These are phyloP conservation scores for Poeciliopsis presidionis DNA, from an alignment of 2,797 vertebrate species.

Conservation along the genomic window DNA sequence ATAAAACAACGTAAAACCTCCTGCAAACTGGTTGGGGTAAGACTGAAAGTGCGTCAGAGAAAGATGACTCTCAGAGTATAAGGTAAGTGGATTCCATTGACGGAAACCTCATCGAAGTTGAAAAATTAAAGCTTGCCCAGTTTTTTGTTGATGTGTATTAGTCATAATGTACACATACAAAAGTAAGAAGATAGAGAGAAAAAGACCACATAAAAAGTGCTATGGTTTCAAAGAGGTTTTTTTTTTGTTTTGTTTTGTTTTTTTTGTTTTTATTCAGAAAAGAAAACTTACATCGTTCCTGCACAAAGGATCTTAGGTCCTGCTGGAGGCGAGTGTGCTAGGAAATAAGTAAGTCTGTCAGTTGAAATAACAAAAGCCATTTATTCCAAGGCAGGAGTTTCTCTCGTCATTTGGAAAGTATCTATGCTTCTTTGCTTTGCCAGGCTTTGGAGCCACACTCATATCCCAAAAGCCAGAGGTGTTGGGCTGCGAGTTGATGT, in stretches of 20 bases:
- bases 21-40: slow-evolving; percentile 24
- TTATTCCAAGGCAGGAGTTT: slow-evolving; percentile 67
- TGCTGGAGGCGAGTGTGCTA: slow-evolving; percentile 56
- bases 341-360: slow-evolving; percentile 68
- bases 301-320: slow-evolving; percentile 48
- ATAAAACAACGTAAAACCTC: slow-evolving; percentile 40
- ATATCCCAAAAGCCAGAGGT: slow-evolving; percentile 55
- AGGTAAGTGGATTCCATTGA: slow-evolving; percentile 1
- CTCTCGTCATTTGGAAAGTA: slow-evolving; percentile 74
- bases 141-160: slow-evolving; percentile 21
- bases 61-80: slow-evolving; percentile 15
- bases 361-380: slow-evolving; percentile 73
- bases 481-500: slow-evolving; percentile 44
- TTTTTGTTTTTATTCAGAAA: slow-evolving; percentile 24
- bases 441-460: slow-evolving; percentile 55
- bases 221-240: slow-evolving; percentile 41
- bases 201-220: background rate
- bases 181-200: background rate
- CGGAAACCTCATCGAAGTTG: background rate
- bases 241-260: background rate
- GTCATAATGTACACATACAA: background rate
- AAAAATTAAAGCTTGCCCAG: slow-evolving; percentile 12
- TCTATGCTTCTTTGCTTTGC: slow-evolving; percentile 57
- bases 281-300: slow-evolving; percentile 45
- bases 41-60: slow-evolving; percentile 9